Percentiles rank a stretch among this genome's conserved stretches.
Conservation (phyloP, 2,797 vertebrate genomes). For the Helarctos malayanus region DNA sequence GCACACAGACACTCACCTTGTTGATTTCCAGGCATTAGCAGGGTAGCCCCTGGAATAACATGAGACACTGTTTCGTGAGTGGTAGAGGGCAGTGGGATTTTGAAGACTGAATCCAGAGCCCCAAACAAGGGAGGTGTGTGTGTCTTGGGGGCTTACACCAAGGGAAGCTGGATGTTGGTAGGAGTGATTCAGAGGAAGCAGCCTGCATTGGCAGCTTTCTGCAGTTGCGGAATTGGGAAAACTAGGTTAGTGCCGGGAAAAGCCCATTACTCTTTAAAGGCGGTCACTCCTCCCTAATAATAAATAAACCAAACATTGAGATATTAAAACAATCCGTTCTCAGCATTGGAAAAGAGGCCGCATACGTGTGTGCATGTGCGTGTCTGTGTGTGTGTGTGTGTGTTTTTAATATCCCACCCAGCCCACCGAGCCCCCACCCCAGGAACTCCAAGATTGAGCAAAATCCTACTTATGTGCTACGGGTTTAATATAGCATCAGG, state of each 20-base stretch:
- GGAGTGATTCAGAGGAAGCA: neutral
- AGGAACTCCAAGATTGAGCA: conserved; percentile 86
- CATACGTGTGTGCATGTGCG: neutral
- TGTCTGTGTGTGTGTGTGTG: neutral
- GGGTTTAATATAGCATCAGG: conserved; percentile 90
- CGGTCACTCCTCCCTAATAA: conserved; percentile 88
- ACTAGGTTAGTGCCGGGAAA: conserved; percentile 85
- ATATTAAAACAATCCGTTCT: conserved; percentile 94
- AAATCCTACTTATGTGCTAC: conserved; percentile 88
- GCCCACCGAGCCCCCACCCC: conserved; percentile 66
- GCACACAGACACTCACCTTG: fast-evolving
- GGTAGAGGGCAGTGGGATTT: neutral
- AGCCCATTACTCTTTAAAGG: conserved; percentile 87
- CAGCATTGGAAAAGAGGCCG: conserved; percentile 86
- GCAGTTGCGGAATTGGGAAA: conserved; percentile 76
- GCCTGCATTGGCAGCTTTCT: neutral
- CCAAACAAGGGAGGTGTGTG: neutral
- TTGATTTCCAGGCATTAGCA: neutral
- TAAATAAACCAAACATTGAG: conserved; percentile 92
- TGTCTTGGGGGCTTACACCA: neutral
- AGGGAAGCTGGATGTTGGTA: neutral
- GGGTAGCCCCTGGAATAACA: neutral
- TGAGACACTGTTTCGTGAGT: neutral
- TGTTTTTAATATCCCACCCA: conserved; percentile 68
- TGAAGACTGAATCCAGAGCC: neutral